Percentiles rank a stretch among this genome's conserved stretches.
Conservation (phyloP, 1,140 invertebrate species). For the Hesperophylax magnus region DNA sequence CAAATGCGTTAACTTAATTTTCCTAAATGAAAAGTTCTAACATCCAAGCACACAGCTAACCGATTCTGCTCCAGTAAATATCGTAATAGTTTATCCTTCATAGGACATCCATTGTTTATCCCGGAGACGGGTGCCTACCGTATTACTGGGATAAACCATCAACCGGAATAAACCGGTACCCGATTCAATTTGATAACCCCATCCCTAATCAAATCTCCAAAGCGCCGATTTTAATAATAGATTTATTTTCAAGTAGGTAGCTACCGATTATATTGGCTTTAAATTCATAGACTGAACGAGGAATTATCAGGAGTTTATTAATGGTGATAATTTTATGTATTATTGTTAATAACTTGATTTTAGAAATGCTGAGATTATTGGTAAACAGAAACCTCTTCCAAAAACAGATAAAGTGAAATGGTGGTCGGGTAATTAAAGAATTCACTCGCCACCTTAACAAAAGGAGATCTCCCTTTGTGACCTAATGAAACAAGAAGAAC, state of each 20-base stretch:
- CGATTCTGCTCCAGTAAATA: slow-evolving; percentile 1
- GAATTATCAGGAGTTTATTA: not conserved
- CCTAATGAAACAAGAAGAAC: no score
- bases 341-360: not conserved
- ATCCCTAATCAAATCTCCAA: slow-evolving; percentile 22
- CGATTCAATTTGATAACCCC: slow-evolving; percentile 8
- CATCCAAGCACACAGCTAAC: no score
- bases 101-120: not conserved
- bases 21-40: no score
- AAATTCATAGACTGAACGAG: not conserved
- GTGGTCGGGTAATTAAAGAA: not conserved
- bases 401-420: not conserved
- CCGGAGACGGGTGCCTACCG: no score
- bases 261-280: not conserved
- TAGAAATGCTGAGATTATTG: not conserved
- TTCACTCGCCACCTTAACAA: no score
- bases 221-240: slow-evolving; percentile 19
- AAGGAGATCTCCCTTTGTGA: no score
- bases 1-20: no score
- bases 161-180: no score
- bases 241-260: not conserved
- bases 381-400: not conserved
- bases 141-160: not conserved
- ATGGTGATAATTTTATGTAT: not conserved
- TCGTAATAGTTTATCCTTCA: not conserved